Evolutionary conservation across 2,113 vertebrate species (phyloP), one percentile per base, ranked within the genome.

Genomic region (Scophthalmus maximus): DNA sequence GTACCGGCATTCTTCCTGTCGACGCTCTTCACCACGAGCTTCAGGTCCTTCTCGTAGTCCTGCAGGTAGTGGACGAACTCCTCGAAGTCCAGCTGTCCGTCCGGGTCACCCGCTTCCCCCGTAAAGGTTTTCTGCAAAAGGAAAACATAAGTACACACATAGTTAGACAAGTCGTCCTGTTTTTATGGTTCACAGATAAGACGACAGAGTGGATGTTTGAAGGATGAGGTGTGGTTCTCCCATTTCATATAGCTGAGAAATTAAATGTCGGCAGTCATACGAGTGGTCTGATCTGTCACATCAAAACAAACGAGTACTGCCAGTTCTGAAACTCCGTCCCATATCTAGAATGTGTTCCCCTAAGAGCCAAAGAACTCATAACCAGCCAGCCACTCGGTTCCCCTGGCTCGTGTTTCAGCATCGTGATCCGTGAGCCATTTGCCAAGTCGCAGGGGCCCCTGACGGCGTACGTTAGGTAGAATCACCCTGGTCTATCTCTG

Each of bases 1-100:
- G 79, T 90, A 99, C 98, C 96, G 69, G 97, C 94, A 25, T 96
- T 97, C 87, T 95, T 98, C 78, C 92, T 95, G 90, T 96, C 95
- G 22, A 97, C 73, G 69, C 94, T 97, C 87, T 96, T 96, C 82
- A 99, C 97, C 71, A 98, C 96, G 1, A 99, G 92, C 53, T 96
- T 95, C 88, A 99, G 92, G 49, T 99, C 98, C 85, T 96, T 99
- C 81, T 99, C 97, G 0, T 98, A 95, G 60, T 98, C 98, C 40
- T 98, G 96, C 47, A 99, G 95, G 83, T 99, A 99, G 73, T 97
- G 96, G 55, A 99, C 96, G 59, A 99, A 98, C 69, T 99, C 96
- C 65, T 99, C 97, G 55, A 99, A 98, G 89, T 97, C 97, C 84
- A 99, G 93, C 81, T 98, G 96, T 17, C 94, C 96, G 11, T 94